Base-by-base conservation (phyloP, 2,797 vertebrate genomes). In the Amazona ochrocephala region DNA sequence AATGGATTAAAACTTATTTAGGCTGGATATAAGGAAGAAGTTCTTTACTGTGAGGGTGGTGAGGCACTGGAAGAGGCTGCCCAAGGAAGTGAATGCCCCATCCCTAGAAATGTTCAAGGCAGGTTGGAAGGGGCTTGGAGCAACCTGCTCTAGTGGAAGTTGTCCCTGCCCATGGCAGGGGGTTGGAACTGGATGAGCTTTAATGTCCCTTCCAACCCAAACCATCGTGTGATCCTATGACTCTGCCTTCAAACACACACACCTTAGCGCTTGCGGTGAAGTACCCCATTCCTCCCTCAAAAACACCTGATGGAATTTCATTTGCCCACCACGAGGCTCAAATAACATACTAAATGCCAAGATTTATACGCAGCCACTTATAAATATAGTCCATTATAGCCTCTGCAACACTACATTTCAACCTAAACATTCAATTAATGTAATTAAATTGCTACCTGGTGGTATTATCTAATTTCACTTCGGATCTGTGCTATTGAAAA, bases 401-500 rank as follows among this genome's bases (percentile, higher is more conserved):
- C 91, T 94, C 86, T 94, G 91, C 93, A 97, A 97, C 97, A 96
- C 95, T 97, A 95, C 97, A 95, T 97, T 96, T 96, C 97, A 73
- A 65, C 95, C 91, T 97, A 98, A 97, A 97, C 97, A 95, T 97
- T 97, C 97, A 98, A 98, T 98, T 98, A 98, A 98, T 97, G 96
- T 97, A 97, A 98, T 98, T 98, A 98, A 98, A 98, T 98, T 97
- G 96, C 97, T 98, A 98, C 97, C 98, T 97, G 97, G 97, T 22
- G 84, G 96, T 96, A 98, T 98, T 98, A 98, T 97, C 97, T 98
- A 97, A 98, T 98, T 98, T 97, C 97, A 97, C 97, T 96, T 94
- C 3, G 20, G 96, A 97, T 97, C 97, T 97, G 83, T 95, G 97
- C 91, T 97, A 96, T 96, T 97, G 97, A 98, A 97, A 97, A 98